Base-by-base conservation (phyloP, 92 coral and sea anemone genomes). In the Porites divaricata region DNA sequence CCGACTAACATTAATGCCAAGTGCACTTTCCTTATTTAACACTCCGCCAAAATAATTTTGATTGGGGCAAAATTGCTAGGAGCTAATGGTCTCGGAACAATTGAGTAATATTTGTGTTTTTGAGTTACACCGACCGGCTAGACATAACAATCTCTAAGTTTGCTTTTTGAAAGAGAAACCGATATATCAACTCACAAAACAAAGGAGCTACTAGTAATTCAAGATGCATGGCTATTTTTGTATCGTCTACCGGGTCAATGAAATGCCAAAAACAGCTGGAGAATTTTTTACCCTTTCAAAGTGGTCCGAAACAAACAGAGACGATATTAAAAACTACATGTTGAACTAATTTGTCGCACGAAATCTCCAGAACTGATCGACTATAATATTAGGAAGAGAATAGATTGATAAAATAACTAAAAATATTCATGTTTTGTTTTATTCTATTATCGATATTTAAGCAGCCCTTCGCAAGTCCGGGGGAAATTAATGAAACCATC, bases 111-210 rank as follows among this genome's bases (percentile, higher is more conserved):
- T 80, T 80, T 52, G 59, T 56, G 19, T 52, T 69, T 74, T 41
- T 57, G 54, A 57, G 59, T 49, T 69, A 56, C 62, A 54, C 67
- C 85, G 76, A 54, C 23, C 3, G 72, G 57, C 63, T 49, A 82
- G 86, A 82, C 86, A 82, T 48, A 72, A 82, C 86, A 72, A 73
- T 72, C 86, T 72, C 19, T 69, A 82, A 62, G 71, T 82, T 82
- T 67, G 70, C 72, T 73, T 82, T 59, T 82, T 82, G 45, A 82
- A 82, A 54, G 76, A 78, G 76, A 72, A 82, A 82, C 72, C 79
- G 86, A 82, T 82, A 71, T 82, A 62, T 58, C 79, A 82, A 73
- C 71, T 71, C 86, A 72, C 86, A 71, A 81, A 81, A 81, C 86
- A 81, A 82, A 70, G 20, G 79, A 75, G 78, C 67, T 72, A 41